Evolutionary conservation across 2,113 vertebrate species (phyloP), one percentile per base, ranked within the genome.

Genomic region (Onychostoma macrolepis): DNA sequence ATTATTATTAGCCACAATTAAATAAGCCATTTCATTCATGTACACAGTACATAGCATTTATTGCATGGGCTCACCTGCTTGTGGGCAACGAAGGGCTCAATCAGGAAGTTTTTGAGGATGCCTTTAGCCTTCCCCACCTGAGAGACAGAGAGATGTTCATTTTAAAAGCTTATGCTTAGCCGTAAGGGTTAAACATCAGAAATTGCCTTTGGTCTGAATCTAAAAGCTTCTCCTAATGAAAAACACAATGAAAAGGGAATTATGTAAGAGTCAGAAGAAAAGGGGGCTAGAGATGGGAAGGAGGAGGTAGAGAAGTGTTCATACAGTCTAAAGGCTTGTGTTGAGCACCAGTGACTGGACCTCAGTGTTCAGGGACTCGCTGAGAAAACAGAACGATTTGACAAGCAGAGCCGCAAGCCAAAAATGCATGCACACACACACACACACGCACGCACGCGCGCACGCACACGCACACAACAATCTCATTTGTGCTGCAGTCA

Each of bases 61-160:
- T 10, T 4, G 8, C 1, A 24, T 48, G 43, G 15, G 90, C 93
- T 84, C 88, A 99, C 98, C 97, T 99, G 98, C 58, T 94, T 96
- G 88, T 99, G 98, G 10, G 97, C 93, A 33, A 99, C 97, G 0
- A 99, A 99, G 0, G 98, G 98, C 28, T 99, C 98, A 0, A 99
- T 99, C 89, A 99, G 96, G 86, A 99, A 99, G 89, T 99, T 99
- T 96, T 98, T 99, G 2, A 99, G 95, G 76, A 97, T 87, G 33
- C 98, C 98, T 80, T 92, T 97, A 0, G 98, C 98, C 92, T 98
- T 99, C 82, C 95, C 98, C 75, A 99, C 97, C 98, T 99, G 89
- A 67, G 48, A 84, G 30, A 81, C 15, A 86, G 24, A 84, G 53
- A 87, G 24, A 67, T 0, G 26, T 6, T 58, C 24, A 24, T 77